Evolutionary conservation across 2,797 vertebrate genomes (phyloP), one percentile per base, ranked within the genome.

Genomic region (Typhlichthys subterraneus): DNA sequence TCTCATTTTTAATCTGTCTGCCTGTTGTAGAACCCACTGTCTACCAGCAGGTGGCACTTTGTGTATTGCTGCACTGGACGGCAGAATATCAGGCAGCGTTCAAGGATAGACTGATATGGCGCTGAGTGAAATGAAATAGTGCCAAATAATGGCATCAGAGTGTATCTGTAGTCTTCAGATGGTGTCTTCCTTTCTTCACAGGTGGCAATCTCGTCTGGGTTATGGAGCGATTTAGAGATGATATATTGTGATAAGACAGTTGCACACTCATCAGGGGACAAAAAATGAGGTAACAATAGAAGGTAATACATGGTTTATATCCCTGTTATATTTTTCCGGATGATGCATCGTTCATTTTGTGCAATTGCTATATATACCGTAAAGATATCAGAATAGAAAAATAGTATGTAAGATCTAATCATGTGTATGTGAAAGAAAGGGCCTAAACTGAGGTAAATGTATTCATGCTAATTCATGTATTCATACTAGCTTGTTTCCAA

Each of bases 21-120:
- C 81, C 69, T 73, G 45, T 72, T 54, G 50, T 64, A 46, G 38
- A n/a, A 65, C 76, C 63, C 75, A 5, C 52, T 80, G 88, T 91
- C 90, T 88, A 75, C 89, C 91, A 85, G 88, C 81, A 91, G 89
- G 82, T 87, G 90, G 81, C 82, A 66, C 64, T 73, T 73, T 67
- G 33, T 80, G 61, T 63, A 81, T 53, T 5, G 45, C 75, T 61
- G 64, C 61, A 54, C 75, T 63, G 73, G 80, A 76, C 72, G 81
- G 78, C 75, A 68, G 73, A 70, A 69, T 51, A 70, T 59, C 64
- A 76, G 81, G 71, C 67, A 58, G 73, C 70, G 80, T 72, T 79
- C 75, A 75, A 57, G 61, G 71, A 66, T 57, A 53, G 67, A 77
- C 45, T 17, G 53, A 60, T 72, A 62, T 61, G 67, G 65, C 53